Conservation (phyloP, 2,888 invertebrate genomes). For the Itoplectis maculator region DNA sequence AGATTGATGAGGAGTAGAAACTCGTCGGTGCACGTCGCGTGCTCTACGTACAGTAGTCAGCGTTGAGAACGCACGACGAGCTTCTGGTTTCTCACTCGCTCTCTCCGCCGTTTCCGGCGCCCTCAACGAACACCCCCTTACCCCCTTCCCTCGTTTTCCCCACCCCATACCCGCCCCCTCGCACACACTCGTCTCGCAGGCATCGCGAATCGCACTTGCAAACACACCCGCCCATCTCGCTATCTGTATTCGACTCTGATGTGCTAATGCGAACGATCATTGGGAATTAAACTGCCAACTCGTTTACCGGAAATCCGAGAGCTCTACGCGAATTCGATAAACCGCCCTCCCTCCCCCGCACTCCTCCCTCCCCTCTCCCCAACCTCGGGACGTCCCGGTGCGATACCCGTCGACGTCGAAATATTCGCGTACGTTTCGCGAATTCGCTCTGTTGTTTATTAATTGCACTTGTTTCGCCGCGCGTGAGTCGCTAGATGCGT, state of each 20-base stretch:
- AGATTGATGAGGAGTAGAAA: constrained; percentile 79
- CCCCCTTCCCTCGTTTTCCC: no score
- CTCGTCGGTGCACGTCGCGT: constrained; percentile 76
- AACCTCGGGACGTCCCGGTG: no score
- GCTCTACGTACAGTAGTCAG: constrained; percentile 74
- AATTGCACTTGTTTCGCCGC: constrained; percentile 11
- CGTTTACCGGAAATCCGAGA: constrained; percentile 43
- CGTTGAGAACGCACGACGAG: constrained; percentile 51
- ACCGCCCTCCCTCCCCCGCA: not conserved
- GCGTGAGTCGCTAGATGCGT: not conserved
- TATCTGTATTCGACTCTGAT: constrained; percentile 54
- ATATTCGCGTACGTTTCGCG: constrained; percentile 1
- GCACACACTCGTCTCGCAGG: constrained; percentile 66
- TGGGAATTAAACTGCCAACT: constrained; percentile 79
- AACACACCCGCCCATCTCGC: constrained; percentile 9
- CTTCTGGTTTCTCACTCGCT: constrained; percentile 63
- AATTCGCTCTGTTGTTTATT: constrained; percentile 9
- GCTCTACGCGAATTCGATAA: constrained; percentile 39
- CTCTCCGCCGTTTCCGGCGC: constrained; percentile 58
- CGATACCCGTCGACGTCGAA: constrained; percentile 22
- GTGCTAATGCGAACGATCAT: constrained; percentile 75
- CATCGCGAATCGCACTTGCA: constrained; percentile 13
- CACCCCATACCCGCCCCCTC: constrained; percentile 23
- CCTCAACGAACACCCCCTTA: no score
- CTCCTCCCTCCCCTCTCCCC: no score